Conservation (phyloP, 2,113 vertebrate species). For the Tetrax tetrax region DNA sequence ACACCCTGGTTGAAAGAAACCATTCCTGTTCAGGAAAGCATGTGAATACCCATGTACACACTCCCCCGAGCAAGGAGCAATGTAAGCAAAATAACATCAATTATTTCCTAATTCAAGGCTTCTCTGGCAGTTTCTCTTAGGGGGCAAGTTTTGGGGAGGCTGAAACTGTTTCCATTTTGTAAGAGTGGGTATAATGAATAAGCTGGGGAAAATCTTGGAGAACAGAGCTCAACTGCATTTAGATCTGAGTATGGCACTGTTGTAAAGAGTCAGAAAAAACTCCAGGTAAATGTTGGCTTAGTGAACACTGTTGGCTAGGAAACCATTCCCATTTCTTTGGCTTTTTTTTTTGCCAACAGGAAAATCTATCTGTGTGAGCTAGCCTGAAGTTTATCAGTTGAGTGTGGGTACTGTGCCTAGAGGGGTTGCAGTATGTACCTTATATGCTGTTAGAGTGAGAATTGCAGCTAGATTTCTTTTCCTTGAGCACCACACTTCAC, state of each 20-base stretch:
- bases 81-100: neutral
- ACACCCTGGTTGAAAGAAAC: neutral
- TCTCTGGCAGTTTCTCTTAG: neutral
- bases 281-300: neutral
- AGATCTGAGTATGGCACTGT: neutral
- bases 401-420: neutral
- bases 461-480: neutral
- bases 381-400: neutral
- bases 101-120: neutral
- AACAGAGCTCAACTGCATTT: neutral
- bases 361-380: neutral
- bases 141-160: neutral
- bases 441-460: neutral
- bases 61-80: neutral
- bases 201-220: neutral
- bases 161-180: neutral
- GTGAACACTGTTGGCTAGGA: constrained; percentile 1
- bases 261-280: neutral
- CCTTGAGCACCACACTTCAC: neutral
- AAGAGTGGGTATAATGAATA: neutral
- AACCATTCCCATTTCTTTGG: neutral
- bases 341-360: neutral
- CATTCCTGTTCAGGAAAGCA: neutral
- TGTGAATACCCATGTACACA: accelerated
- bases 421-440: neutral